phyloP scores from a whole-genome alignment of 2,797 vertebrate species.

The Pipistrellus kuhlii region DNA sequence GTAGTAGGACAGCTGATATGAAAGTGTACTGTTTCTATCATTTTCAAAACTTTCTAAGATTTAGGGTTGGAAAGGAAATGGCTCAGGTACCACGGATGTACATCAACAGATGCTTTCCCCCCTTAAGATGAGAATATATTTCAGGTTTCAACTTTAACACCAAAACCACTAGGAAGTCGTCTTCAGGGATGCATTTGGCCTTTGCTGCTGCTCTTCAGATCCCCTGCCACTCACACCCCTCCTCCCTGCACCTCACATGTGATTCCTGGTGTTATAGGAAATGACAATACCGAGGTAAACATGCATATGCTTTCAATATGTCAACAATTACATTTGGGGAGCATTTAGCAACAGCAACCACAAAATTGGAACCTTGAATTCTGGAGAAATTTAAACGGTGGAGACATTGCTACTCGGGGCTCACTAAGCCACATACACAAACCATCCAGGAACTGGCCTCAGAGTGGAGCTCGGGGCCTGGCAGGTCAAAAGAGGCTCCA shows the following conservation, averaged over 20 bases:
- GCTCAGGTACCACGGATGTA: background rate
- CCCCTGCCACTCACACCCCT: background rate
- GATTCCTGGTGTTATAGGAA: slow-evolving; percentile 54
- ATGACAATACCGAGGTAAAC: slow-evolving; percentile 54
- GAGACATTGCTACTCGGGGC: background rate
- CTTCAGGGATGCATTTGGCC: slow-evolving; percentile 7
- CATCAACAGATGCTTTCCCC: background rate
- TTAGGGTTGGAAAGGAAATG: slow-evolving; percentile 1
- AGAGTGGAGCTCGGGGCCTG: background rate
- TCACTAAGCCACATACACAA: slow-evolving; percentile 55
- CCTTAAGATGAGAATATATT: background rate
- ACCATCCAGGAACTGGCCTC: slow-evolving; percentile 62
- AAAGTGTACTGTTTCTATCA: background rate
- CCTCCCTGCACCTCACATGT: background rate
- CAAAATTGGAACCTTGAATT: slow-evolving; percentile 76
- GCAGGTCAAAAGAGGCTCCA: slow-evolving; percentile 44
- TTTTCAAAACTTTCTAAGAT: background rate
- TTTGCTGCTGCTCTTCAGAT: slow-evolving; percentile 58
- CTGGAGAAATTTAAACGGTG: slow-evolving; percentile 62
- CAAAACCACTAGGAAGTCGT: background rate
- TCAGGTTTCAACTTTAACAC: background rate
- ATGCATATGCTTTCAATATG: slow-evolving; percentile 78
- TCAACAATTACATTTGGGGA: slow-evolving; percentile 62
- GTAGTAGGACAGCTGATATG: background rate
- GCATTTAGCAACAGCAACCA: slow-evolving; percentile 62